Conservation (phyloP, 2,888 invertebrate species). For the Heliconius aoede region DNA sequence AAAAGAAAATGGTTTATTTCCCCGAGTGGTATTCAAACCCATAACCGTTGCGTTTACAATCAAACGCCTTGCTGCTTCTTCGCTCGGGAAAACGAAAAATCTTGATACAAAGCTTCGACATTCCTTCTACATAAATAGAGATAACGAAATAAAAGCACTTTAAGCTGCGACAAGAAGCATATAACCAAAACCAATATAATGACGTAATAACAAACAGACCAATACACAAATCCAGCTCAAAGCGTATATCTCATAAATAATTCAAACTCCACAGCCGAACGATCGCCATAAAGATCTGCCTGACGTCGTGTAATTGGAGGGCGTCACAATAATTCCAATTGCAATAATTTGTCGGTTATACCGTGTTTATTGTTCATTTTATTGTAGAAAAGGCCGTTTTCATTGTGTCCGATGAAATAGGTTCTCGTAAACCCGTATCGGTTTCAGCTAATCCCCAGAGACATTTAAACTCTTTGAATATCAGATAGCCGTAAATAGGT, state of each 20-base stretch:
- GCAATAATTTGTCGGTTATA: conserved; percentile 63
- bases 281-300: conserved; percentile 31
- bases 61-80: too few relatives aligned
- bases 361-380: conserved; percentile 67
- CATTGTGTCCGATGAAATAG: conserved; percentile 61
- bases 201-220: background rate
- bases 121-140: too few relatives aligned
- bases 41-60: too few relatives aligned
- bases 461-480: conserved; percentile 42
- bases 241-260: conserved; percentile 2
- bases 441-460: conserved; percentile 44
- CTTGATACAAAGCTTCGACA: too few relatives aligned
- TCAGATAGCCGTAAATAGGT: conserved; percentile 28
- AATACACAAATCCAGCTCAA: background rate
- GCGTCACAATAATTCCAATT: conserved; percentile 54
- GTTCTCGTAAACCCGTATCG: conserved; percentile 54
- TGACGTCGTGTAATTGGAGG: conserved; percentile 35
- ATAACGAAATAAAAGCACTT: too few relatives aligned
- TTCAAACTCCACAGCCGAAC: conserved; percentile 27
- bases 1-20: too few relatives aligned
- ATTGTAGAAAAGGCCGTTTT: conserved; percentile 55
- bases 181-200: background rate
- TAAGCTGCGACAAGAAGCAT: background rate
- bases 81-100: too few relatives aligned
- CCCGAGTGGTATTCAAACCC: too few relatives aligned